phyloP scores from a whole-genome alignment of 2,113 vertebrate species.

The Gopherus flavomarginatus region DNA sequence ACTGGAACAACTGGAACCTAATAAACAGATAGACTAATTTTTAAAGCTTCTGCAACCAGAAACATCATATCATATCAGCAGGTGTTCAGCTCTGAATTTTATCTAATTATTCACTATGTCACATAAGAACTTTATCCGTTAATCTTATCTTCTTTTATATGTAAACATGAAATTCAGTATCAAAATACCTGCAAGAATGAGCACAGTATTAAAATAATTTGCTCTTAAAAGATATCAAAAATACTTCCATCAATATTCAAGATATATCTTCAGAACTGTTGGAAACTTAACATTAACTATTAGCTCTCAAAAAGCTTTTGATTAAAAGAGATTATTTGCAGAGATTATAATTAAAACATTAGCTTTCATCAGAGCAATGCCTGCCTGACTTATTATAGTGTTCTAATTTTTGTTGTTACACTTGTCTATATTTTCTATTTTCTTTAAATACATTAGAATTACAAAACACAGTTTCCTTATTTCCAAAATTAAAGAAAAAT shows the following conservation, averaged over 20 bases:
- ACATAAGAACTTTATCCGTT: not conserved
- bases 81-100: not conserved
- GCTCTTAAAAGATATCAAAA: not conserved
- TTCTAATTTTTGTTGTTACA: not conserved
- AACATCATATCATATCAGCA: not conserved
- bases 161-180: not conserved
- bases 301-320: not conserved
- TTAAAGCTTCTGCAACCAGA: not conserved
- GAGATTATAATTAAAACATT: not conserved
- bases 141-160: not conserved
- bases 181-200: not conserved
- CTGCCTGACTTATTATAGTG: not conserved
- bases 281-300: not conserved
- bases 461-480: not conserved
- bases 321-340: not conserved
- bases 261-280: not conserved
- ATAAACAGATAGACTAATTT: slow-evolving; percentile 18
- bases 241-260: not conserved
- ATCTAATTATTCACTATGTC: not conserved
- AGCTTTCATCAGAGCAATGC: not conserved
- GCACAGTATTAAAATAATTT: not conserved
- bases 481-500: not conserved
- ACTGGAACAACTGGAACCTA: slow-evolving; percentile 87
- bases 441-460: not conserved
- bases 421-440: not conserved